Evolutionary conservation across 2,888 invertebrate genomes (phyloP), one percentile per base, ranked within the genome.

Genomic region (Lycaena phlaeas): DNA sequence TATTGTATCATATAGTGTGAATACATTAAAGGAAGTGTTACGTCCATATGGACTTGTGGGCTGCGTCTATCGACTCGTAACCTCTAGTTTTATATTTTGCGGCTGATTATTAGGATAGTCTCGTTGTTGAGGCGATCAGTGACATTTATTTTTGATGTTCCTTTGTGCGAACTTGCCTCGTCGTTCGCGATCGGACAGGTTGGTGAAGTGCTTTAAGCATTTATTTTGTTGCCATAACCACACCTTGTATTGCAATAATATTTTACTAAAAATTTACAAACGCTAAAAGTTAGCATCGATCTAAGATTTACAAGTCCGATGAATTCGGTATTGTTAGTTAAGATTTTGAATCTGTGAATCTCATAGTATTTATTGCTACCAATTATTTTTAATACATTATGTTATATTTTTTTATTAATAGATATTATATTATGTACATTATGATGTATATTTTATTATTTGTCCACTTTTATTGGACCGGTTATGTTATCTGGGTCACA

Each of bases 191-290:
- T 71, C 72, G 77, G 77, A 76, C 75, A 69, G 70, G 64, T 76
- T 74, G 81, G 81, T 79, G 82, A 79, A 81, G 82, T 85, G 85
- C 85, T 84, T 82, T 78, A 82, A 85, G 85, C 85, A 85, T 85
- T 85, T 85, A 82, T 84, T 84, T 81, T 78, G 85, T 85, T 85
- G 85, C 85, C 84, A 85, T 85, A 85, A 81, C 78, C 78, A 79
- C 81, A 81, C 69, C 71, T 71, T 79, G 68, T 76, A 79, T 81
- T 84, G 84, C 82, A 84, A 84, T 81, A 82, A 82, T 82, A 79
- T 79, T 81, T 78, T 81, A 79, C 78, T 78, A 81, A 81, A 40
- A 78, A 73, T 77, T 78, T 78, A 79, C 77, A 78, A 78, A 72
- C 68, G 67, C 28, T 15, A 29, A 48, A 42, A 66, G 71, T 74